Base-by-base conservation (phyloP, 1,140 invertebrate genomes). In the Camponotus vicinus region DNA sequence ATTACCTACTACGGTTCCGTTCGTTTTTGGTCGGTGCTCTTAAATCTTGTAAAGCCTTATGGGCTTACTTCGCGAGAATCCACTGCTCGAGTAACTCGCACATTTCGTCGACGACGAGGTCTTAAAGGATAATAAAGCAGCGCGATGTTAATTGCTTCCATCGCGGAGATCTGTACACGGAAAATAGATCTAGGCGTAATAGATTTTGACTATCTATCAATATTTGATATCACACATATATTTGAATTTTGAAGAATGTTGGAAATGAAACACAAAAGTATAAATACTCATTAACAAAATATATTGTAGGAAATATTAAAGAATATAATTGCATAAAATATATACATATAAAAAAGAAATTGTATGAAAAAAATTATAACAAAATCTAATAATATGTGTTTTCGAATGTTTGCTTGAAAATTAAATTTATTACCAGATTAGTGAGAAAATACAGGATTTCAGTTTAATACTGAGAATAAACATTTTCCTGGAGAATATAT, bases 41-140 rank as follows among this genome's bases (percentile, higher is more conserved):
- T 52, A 70, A 86, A 89, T 86, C 88, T 42, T 32, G 21, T 70
- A 70, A 79, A 89, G 76, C 37, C 59, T 69, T 55, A 11, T 63
- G 37, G 52, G 69, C 52, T 84, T 79, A 75, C 71, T 34, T 5
- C 8, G 37, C 70, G n/a, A 90, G 78, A 84, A 76, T 42, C 49
- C 42, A 34, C 55, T 69, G 73, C 40, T 57, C 55, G 57, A 57
- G 55, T 34, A 67, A 75, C 61, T 57, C 18, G 15, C 66, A 63
- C 21, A 13, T 69, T 73, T 87, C 73, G 73, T 61, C 59, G 86
- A 61, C 63, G 49, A 89, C 34, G n/a, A 86, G 70, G 34, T 69
- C 76, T 89, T 89, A 89, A 89, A 89, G 84, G 88, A 86, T 89
- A 89, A 89, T 88, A 89, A 89, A 76, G 83, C 63, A 85, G 78